Percentiles rank a stretch among this genome's conserved stretches.
Conservation (phyloP, 1,140 invertebrate genomes). For the Pectinophora gossypiella region DNA sequence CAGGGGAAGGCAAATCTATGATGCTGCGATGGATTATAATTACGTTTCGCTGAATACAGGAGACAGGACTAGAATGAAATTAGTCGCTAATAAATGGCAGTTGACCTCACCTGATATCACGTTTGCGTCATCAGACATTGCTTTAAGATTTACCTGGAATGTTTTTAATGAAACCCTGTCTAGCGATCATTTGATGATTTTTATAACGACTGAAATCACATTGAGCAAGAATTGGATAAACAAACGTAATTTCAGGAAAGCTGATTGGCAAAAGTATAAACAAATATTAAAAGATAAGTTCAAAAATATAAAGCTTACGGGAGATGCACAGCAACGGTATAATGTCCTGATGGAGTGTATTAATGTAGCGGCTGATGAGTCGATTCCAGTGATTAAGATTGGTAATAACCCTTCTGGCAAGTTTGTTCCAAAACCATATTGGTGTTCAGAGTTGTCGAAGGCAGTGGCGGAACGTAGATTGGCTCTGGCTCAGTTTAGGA, state of each 20-base stretch:
- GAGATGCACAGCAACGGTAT: slow-evolving; percentile 14
- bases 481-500: slow-evolving; percentile 14
- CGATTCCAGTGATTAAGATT: slow-evolving; percentile 20
- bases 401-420: slow-evolving; percentile 9
- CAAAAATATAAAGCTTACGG: neutral
- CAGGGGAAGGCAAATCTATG: slow-evolving; percentile 11
- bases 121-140: slow-evolving; percentile 16
- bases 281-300: slow-evolving; percentile 5
- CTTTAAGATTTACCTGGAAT: slow-evolving; percentile 15
- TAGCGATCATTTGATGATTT: slow-evolving; percentile 26
- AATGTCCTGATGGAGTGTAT: slow-evolving; percentile 18
- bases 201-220: neutral
- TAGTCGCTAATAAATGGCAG: slow-evolving; percentile 12
- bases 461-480: slow-evolving; percentile 7
- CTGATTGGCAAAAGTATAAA: slow-evolving; percentile 18
- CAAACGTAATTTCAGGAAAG: slow-evolving; percentile 21
- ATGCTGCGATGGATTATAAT: slow-evolving; percentile 9
- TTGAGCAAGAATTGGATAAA: neutral
- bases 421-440: slow-evolving; percentile 18
- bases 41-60: slow-evolving; percentile 20
- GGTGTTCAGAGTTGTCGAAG: slow-evolving; percentile 7
- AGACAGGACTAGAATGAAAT: slow-evolving; percentile 12
- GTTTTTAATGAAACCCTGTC: slow-evolving; percentile 19
- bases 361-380: slow-evolving; percentile 13
- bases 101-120: slow-evolving; percentile 19